phyloP scores from a whole-genome alignment of 2,888 invertebrate species.

The Dryobotodes eremita region DNA sequence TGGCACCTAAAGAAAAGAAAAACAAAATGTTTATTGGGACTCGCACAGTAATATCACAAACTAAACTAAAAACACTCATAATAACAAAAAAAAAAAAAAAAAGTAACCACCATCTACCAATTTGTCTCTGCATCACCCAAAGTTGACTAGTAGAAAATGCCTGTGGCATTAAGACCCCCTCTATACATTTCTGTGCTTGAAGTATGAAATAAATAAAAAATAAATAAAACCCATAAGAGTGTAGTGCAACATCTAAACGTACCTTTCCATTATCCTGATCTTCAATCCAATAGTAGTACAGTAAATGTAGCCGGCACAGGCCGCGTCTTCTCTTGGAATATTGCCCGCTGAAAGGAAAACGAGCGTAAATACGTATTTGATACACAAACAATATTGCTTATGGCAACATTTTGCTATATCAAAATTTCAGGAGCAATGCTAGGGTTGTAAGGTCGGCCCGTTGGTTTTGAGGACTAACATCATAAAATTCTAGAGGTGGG shows the following conservation, averaged over 20 bases:
- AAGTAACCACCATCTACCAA: no score
- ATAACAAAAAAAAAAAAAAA: no score
- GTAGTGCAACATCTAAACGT: conserved; percentile 12
- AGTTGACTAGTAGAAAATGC: no score
- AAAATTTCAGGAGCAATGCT: conserved; percentile 45
- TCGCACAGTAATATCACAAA: no score
- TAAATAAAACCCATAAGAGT: neutral
- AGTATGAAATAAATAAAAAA: no score
- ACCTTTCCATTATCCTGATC: conserved; percentile 45
- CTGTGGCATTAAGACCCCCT: no score
- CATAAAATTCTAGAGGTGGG: neutral
- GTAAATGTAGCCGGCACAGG: conserved; percentile 27
- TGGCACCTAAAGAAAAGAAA: no score
- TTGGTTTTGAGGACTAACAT: neutral
- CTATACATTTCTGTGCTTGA: no score
- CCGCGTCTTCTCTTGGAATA: conserved; percentile 49
- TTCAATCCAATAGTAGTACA: conserved; percentile 47
- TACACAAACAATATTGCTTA: conserved; percentile 55
- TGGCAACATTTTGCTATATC: conserved; percentile 56
- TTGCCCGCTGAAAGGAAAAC: conserved; percentile 62
- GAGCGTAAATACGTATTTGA: conserved; percentile 61
- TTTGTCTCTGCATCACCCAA: no score
- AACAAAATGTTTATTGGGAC: no score
- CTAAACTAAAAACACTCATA: no score
- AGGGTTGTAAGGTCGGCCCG: conserved; percentile 22